Percentiles rank a stretch among this genome's conserved stretches.
Evolutionary conservation across 2,797 vertebrate species (phyloP).

Genomic region (Sebastolobus altivelis): DNA sequence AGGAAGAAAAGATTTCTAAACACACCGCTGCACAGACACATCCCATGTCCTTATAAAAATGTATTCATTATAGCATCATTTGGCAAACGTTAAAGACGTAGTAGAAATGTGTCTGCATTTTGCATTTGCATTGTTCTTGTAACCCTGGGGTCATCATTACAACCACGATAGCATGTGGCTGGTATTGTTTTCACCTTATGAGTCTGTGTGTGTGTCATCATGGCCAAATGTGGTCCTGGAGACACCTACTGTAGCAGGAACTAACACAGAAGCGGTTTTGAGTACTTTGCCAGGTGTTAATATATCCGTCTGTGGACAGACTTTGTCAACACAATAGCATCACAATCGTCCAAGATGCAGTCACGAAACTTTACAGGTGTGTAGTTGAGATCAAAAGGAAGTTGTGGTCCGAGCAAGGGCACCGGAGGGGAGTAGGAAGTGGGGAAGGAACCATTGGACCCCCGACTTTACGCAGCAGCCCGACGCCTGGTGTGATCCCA

Average conservation of each 20-base stretch:
- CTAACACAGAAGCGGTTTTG: background rate
- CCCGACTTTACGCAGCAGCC: no score
- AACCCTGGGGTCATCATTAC: background rate
- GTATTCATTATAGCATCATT: conserved; percentile 45
- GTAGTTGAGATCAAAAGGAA: background rate
- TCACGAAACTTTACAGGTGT: background rate
- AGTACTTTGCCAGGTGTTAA: background rate
- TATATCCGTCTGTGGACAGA: background rate
- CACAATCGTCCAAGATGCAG: background rate
- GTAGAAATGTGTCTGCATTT: conserved; percentile 38
- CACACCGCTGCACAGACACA: conserved; percentile 27
- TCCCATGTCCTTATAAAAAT: conserved; percentile 45
- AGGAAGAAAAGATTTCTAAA: conserved; percentile 36
- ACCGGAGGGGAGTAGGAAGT: background rate
- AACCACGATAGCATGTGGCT: background rate
- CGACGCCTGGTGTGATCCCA: background rate
- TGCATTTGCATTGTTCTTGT: conserved; percentile 16
- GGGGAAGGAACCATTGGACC: background rate
- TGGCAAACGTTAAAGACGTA: conserved; percentile 2
- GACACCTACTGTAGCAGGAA: background rate
- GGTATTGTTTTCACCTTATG: no score
- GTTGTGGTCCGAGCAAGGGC: background rate
- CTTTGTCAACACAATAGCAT: background rate
- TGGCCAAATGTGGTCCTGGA: no score
- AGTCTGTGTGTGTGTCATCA: no score